A percentile compares a stretch with the other conserved stretches of the same genome.
These are phyloP conservation scores for Trichonephila inaurata DNA, from an alignment of 1,140 invertebrate genomes.

Conservation along the genomic window DNA sequence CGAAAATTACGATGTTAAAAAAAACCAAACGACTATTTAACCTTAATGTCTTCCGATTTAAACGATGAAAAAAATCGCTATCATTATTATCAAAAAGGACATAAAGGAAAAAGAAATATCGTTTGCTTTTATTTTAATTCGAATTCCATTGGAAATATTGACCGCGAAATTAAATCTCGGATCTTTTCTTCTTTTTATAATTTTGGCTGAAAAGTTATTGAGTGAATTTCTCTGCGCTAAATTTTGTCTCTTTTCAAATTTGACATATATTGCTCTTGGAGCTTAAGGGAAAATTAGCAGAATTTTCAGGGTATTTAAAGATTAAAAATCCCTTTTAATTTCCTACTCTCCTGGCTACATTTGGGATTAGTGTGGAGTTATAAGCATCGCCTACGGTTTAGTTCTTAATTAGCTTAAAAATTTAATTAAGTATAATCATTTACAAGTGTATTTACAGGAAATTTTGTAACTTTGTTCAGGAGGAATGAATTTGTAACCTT, in stretches of 20 bases:
- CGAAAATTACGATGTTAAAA: not conserved
- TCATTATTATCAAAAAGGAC: not conserved
- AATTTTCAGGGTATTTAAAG: not conserved
- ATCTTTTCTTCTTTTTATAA: not conserved
- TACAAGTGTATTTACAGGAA: not conserved
- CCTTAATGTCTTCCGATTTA: not conserved
- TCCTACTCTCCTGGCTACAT: not conserved
- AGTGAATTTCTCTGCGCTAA: not conserved
- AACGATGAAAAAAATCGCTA: not conserved
- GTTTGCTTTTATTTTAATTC: not conserved
- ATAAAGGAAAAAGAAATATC: not conserved
- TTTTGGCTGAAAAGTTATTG: not conserved
- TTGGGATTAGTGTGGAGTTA: not conserved
- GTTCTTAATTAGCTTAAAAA: not conserved
- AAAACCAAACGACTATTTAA: not conserved
- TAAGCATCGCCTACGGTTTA: not conserved
- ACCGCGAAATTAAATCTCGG: not conserved
- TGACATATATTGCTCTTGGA: not conserved
- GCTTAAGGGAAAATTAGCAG: not conserved
- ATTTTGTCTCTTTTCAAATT: not conserved
- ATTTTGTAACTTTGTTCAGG: not conserved
- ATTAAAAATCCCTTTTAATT: not conserved
- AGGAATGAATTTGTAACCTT: not conserved
- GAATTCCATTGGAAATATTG: not conserved
- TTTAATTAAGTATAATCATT: not conserved